Evolutionary conservation across 2,113 vertebrate genomes (phyloP).

Genomic region (Amazona vittata): DNA sequence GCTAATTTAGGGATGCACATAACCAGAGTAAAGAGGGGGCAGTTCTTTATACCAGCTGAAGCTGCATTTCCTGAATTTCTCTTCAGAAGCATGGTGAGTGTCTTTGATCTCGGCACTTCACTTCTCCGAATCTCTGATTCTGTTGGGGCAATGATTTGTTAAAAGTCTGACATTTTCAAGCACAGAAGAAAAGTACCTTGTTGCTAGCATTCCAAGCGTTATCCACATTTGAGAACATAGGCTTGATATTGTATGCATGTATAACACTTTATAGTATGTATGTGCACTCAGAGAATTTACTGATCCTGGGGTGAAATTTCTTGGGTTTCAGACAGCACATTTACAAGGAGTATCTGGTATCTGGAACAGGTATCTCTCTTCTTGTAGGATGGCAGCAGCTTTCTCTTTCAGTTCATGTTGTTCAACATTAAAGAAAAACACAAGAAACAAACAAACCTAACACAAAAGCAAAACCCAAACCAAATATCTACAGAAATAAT

Average conservation of each 20-base stretch:
- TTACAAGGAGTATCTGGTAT: background rate
- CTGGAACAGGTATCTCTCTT: background rate
- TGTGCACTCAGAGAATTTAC: background rate
- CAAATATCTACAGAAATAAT: background rate
- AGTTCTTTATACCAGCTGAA: background rate
- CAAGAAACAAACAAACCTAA: background rate
- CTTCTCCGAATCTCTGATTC: background rate
- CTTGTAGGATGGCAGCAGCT: background rate
- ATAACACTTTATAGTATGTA: background rate
- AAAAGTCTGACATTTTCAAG: slow-evolving; percentile 2
- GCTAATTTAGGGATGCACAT: slow-evolving; percentile 35
- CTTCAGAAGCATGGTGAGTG: background rate
- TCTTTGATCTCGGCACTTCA: background rate
- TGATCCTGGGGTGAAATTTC: background rate
- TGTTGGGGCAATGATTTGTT: background rate
- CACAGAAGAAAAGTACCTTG: background rate
- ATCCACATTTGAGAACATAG: background rate
- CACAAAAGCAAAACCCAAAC: background rate
- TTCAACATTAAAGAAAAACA: background rate
- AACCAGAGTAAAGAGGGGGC: slow-evolving; percentile 14
- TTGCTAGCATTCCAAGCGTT: background rate
- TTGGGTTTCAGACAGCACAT: background rate
- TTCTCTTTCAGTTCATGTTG: slow-evolving; percentile 8
- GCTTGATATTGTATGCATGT: background rate
- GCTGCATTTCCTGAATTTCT: background rate